Evolutionary conservation across 2,797 vertebrate genomes (phyloP), one percentile per base, ranked within the genome.

Genomic region (Alauda arvensis): DNA sequence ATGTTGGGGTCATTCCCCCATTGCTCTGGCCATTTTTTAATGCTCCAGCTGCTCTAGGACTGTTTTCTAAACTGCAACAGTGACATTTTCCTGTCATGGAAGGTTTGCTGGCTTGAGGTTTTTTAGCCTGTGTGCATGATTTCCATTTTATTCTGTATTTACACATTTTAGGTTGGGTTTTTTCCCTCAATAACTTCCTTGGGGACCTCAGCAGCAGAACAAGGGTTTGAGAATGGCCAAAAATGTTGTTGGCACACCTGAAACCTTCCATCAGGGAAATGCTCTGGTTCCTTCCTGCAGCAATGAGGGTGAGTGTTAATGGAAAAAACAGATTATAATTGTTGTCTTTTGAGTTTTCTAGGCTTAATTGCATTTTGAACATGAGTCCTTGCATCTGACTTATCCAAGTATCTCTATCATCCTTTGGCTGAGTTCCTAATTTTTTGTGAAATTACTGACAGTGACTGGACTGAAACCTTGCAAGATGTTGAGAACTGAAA

Each of bases 1-100:
- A 4, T 0, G 25, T 1, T 0, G 0, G 51, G 33, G 34, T 45
- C 25, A 37, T 21, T 49, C 4, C 9, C 31, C 11, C 2, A 1
- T 14, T 68, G 25, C 49, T 74, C 21, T 33, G 21, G 25, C 24
- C 8, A 15, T n/a, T 46, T 45, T 40, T 52, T 25, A 28, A 48
- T 15, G 10, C 8, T 39, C 33, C 10, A 34, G 2, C 12, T 52
- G 6, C 42, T 65, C 34, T n/a, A 76, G 46, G 26, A 25, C 21
- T 34, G 2, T 15, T 77, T 6, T 51, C 19, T 57, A 16, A 88
- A 71, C 9, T 14, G 26, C 16, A 76, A 2, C n/a, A 77, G 6
- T 56, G 33, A 49, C 7, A n/a, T 53, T 40, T 28, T 37, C 57
- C n/a, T 63, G 7, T 39, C 4, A 1, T 4, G 9, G 14, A 14